phyloP scores from a whole-genome alignment of 1,140 invertebrate genomes.

The Ceratosolen fusciceps region DNA sequence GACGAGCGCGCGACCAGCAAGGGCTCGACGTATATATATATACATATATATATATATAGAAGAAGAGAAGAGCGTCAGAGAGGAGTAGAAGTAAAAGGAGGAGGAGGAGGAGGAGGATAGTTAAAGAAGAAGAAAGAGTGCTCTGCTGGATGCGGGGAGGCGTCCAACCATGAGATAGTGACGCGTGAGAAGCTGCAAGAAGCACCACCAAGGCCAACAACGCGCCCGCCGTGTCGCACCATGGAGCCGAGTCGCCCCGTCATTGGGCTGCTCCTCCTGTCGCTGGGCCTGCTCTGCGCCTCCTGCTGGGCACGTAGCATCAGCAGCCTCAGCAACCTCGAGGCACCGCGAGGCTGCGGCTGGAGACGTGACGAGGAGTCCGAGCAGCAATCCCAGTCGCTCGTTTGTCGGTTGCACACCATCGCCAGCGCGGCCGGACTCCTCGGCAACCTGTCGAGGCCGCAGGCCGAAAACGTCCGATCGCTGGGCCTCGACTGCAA shows the following conservation, averaged over 20 bases:
- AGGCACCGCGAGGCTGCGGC: constrained; percentile 77
- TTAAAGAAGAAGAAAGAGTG: not conserved
- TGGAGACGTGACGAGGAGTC: constrained; percentile 71
- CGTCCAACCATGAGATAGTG: constrained; percentile 40
- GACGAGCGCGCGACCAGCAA: too few relatives aligned
- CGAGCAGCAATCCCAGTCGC: constrained; percentile 69
- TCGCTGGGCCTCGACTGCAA: constrained; percentile 82
- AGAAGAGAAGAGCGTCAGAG: not conserved
- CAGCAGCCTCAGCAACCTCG: constrained; percentile 65
- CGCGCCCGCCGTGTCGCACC: not conserved
- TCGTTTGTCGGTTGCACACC: constrained; percentile 81
- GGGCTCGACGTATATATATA: too few relatives aligned
- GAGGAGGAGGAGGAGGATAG: not conserved
- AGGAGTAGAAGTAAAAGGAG: not conserved
- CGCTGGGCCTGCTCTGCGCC: constrained; percentile 45
- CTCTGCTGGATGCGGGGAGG: not conserved
- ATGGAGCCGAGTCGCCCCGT: constrained; percentile 47
- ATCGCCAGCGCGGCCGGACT: constrained; percentile 80
- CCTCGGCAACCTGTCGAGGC: constrained; percentile 78
- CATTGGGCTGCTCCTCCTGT: constrained; percentile 52
- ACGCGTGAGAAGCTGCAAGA: constrained; percentile 21
- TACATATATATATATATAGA: not conserved
- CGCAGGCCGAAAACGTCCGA: constrained; percentile 78
- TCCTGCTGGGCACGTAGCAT: constrained; percentile 53
- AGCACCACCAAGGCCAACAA: not conserved